phyloP scores from a whole-genome alignment of 2,113 vertebrate species.

The Amphilophus citrinellus region DNA sequence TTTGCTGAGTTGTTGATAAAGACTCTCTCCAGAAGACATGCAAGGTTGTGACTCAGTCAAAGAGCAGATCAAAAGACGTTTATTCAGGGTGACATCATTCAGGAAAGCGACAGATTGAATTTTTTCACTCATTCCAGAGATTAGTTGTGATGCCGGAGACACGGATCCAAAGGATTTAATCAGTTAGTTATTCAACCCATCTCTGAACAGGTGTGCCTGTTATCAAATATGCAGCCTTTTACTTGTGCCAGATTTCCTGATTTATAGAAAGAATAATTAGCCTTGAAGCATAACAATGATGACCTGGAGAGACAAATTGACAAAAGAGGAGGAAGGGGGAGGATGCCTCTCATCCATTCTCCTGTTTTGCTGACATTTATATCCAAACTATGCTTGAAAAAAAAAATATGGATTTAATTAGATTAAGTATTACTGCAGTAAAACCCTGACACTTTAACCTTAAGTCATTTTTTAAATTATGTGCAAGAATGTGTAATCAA shows the following conservation, averaged over 20 bases:
- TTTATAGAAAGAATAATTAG: slow-evolving; percentile 50
- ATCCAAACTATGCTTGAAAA: not conserved
- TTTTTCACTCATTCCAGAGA: slow-evolving; percentile 72
- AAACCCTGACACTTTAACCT: not conserved
- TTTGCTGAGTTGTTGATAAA: slow-evolving; percentile 68
- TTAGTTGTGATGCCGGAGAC: slow-evolving; percentile 69
- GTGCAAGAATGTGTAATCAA: not conserved
- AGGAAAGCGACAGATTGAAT: slow-evolving; percentile 59
- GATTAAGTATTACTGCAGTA: not conserved
- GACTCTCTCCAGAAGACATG: slow-evolving; percentile 49
- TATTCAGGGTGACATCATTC: slow-evolving; percentile 53
- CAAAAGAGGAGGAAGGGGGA: not conserved
- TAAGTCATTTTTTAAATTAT: not conserved
- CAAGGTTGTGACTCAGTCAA: slow-evolving; percentile 67
- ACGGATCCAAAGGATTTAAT: slow-evolving; percentile 69
- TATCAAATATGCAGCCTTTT: slow-evolving; percentile 73
- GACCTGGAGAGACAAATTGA: slow-evolving; percentile 27
- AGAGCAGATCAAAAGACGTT: slow-evolving; percentile 64
- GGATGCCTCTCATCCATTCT: not conserved
- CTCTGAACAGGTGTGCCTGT: slow-evolving; percentile 76
- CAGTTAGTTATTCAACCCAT: slow-evolving; percentile 63
- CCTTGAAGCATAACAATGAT: slow-evolving; percentile 45
- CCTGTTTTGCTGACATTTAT: not conserved
- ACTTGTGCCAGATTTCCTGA: slow-evolving; percentile 59
- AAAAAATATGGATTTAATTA: not conserved